Evolutionary conservation across 2,113 vertebrate species (phyloP).

Genomic region (Caranx ignobilis): DNA sequence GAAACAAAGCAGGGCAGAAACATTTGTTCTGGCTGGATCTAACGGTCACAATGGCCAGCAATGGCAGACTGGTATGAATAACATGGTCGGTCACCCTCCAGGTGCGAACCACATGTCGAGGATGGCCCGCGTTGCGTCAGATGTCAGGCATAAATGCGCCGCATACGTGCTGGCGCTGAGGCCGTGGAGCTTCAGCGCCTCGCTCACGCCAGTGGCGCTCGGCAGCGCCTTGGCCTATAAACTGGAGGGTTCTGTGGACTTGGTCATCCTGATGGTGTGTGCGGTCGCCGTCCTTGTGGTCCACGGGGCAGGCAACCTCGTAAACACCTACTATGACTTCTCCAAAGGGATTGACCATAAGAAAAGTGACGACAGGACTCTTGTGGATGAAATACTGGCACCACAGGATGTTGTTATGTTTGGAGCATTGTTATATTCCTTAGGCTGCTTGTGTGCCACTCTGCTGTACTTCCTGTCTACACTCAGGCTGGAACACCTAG

Average conservation of each 20-base stretch:
- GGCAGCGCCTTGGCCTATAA: constrained; percentile 95
- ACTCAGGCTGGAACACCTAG: constrained; percentile 93
- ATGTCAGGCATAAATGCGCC: constrained; percentile 90
- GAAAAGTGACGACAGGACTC: constrained; percentile 96
- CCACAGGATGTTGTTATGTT: constrained; percentile 97
- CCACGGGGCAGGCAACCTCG: constrained; percentile 95
- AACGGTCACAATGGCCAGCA: constrained; percentile 80
- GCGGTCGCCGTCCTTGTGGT: constrained; percentile 93
- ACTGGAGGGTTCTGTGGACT: constrained; percentile 89
- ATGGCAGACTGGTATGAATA: constrained; percentile 63
- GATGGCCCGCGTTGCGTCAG: constrained; percentile 69
- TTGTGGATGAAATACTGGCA: constrained; percentile 95
- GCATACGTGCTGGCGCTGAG: constrained; percentile 94
- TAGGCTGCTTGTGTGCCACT: constrained; percentile 94
- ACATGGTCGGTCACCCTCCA: constrained; percentile 24
- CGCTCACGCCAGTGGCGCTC: constrained; percentile 93
- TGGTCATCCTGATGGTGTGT: constrained; percentile 90
- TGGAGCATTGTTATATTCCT: constrained; percentile 93
- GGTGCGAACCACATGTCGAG: constrained; percentile 56
- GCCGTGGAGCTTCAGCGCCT: constrained; percentile 98
- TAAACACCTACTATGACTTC: constrained; percentile 99
- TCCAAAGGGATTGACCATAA: constrained; percentile 99
- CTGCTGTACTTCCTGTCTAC: constrained; percentile 90
- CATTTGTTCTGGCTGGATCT: constrained; percentile 72
- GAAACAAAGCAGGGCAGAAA: constrained; percentile 70